These are phyloP conservation scores for Ariolimax columbianus DNA, from an alignment of 2,888 invertebrate genomes.

Conservation along the genomic window DNA sequence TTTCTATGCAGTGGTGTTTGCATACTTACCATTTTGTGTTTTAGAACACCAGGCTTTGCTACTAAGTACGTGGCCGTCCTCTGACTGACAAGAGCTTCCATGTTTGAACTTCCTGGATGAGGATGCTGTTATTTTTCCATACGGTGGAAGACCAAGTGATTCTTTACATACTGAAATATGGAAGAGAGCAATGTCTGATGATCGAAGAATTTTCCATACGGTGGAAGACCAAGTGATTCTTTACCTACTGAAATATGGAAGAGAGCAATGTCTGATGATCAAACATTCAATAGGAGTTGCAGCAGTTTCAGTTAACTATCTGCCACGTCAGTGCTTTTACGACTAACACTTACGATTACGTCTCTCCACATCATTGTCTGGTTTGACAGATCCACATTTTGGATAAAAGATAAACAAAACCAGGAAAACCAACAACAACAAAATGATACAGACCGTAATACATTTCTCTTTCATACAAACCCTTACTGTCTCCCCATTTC, in stretches of 20 bases:
- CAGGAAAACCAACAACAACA: no score
- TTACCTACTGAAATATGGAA: constrained; percentile 73
- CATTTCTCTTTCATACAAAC: no score
- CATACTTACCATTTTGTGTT: constrained; percentile 78
- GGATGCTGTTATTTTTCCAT: constrained; percentile 79
- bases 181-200: neutral
- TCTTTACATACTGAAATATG: constrained; percentile 76
- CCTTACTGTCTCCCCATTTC: no score
- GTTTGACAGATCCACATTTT: no score
- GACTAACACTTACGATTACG: no score
- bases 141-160: constrained; percentile 80
- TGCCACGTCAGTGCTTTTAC: no score
- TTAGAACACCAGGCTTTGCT: constrained; percentile 81
- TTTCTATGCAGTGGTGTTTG: neutral
- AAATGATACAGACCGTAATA: no score
- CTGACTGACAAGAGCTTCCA: constrained; percentile 80
- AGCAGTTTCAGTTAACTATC: no score
- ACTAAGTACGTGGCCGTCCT: constrained; percentile 80
- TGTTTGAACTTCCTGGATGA: constrained; percentile 78
- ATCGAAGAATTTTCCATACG: constrained; percentile 78
- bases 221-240: constrained; percentile 79
- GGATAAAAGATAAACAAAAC: no score
- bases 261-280: neutral
- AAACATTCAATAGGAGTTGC: no score
- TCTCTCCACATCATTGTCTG: no score